These are phyloP conservation scores for Aphodius sticticus DNA, from an alignment of 2,888 invertebrate genomes.

Conservation along the genomic window DNA sequence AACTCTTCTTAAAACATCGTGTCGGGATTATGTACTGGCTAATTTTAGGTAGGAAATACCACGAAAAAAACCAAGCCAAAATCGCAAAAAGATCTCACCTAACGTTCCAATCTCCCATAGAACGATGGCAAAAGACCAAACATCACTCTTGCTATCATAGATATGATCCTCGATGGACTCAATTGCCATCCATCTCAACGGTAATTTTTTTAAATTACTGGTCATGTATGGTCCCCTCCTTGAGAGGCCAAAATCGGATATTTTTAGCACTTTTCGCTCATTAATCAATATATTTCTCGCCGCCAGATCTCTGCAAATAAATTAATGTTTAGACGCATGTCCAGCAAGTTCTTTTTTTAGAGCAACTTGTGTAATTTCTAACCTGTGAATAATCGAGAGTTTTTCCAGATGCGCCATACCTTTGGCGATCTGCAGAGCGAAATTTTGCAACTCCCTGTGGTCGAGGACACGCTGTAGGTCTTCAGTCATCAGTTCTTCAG, in stretches of 20 bases:
- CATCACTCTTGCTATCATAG: slow-evolving; percentile 81
- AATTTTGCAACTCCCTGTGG: slow-evolving; percentile 68
- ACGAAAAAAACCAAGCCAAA: too few relatives aligned
- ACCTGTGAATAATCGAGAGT: slow-evolving; percentile 77
- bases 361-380: slow-evolving; percentile 28
- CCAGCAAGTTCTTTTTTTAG: too few relatives aligned
- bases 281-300: slow-evolving; percentile 82
- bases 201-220: slow-evolving; percentile 65
- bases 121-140: slow-evolving; percentile 84
- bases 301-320: slow-evolving; percentile 73
- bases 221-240: slow-evolving; percentile 76
- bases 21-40: too few relatives aligned
- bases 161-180: slow-evolving; percentile 77
- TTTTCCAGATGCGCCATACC: slow-evolving; percentile 83
- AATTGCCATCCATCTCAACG: slow-evolving; percentile 81
- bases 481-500: background rate
- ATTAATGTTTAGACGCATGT: too few relatives aligned
- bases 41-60: background rate
- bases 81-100: slow-evolving; percentile 58
- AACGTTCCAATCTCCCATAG: slow-evolving; percentile 86
- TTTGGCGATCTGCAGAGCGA: slow-evolving; percentile 81
- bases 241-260: slow-evolving; percentile 85
- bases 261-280: slow-evolving; percentile 75
- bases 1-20: background rate
- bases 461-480: slow-evolving; percentile 48